These are phyloP conservation scores for Caracal caracal DNA, from an alignment of 2,113 vertebrate species.

Conservation along the genomic window DNA sequence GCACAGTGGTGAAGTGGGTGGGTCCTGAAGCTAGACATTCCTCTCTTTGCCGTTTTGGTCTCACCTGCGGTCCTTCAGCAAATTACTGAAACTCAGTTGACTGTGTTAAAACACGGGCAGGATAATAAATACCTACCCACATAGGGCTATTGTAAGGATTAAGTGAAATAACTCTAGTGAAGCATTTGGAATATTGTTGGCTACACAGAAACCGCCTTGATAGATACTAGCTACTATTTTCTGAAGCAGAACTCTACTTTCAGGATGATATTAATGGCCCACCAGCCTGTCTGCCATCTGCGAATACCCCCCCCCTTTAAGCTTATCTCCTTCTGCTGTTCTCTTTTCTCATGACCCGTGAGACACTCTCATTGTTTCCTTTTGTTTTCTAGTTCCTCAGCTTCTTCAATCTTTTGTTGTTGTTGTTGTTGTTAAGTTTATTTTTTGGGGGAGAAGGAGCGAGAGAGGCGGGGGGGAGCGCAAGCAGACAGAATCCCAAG, in stretches of 20 bases:
- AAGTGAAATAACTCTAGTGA: neutral
- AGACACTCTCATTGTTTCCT: neutral
- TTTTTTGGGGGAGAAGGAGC: fast-evolving
- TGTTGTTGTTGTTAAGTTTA: neutral
- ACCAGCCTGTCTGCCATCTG: neutral
- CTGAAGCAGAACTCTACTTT: neutral
- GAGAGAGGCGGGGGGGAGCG: no score
- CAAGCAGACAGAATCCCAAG: no score
- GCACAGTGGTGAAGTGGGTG: neutral
- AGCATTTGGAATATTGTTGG: neutral
- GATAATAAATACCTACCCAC: neutral
- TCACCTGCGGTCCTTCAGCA: neutral
- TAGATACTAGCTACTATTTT: neutral
- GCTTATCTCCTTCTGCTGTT: neutral
- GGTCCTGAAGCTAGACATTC: neutral
- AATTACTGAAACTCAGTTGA: neutral
- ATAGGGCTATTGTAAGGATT: neutral
- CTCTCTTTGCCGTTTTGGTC: neutral
- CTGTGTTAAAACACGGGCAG: neutral
- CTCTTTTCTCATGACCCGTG: neutral
- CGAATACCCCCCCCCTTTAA: neutral
- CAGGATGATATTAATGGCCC: neutral
- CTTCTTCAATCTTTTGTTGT: neutral
- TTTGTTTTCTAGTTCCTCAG: neutral
- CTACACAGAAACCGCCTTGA: neutral